phyloP scores from a whole-genome alignment of 2,113 vertebrate genomes.

The Halcyon malimbica region DNA sequence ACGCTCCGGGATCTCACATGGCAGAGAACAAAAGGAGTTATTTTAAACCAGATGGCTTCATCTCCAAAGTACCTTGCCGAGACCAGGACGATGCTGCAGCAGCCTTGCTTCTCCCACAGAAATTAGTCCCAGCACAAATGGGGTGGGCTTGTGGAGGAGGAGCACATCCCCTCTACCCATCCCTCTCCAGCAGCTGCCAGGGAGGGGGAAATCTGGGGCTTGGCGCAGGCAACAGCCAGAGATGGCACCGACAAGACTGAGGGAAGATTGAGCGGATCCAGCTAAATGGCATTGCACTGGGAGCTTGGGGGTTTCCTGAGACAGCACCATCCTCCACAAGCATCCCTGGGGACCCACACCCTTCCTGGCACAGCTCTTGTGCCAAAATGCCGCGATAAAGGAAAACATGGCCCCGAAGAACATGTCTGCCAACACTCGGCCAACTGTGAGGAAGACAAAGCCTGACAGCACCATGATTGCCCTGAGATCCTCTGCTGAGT shows the following conservation, averaged over 20 bases:
- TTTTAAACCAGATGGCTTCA: accelerated
- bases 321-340: neutral
- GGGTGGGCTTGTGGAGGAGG: neutral
- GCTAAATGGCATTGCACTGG: accelerated
- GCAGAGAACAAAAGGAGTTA: neutral
- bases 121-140: neutral
- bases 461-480: accelerated
- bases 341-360: neutral
- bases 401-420: accelerated
- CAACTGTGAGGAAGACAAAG: neutral
- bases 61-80: accelerated
- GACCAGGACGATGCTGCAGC: accelerated
- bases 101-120: neutral
- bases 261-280: neutral
- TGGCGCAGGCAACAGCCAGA: accelerated
- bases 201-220: neutral
- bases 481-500: neutral
- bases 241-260: neutral
- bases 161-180: neutral
- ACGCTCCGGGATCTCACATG: accelerated
- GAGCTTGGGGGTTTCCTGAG: accelerated
- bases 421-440: accelerated
- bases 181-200: neutral
- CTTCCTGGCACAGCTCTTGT: neutral
- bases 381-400: neutral